Evolutionary conservation across 2,797 vertebrate genomes (phyloP).

Genomic region (Diglossa cyanea): DNA sequence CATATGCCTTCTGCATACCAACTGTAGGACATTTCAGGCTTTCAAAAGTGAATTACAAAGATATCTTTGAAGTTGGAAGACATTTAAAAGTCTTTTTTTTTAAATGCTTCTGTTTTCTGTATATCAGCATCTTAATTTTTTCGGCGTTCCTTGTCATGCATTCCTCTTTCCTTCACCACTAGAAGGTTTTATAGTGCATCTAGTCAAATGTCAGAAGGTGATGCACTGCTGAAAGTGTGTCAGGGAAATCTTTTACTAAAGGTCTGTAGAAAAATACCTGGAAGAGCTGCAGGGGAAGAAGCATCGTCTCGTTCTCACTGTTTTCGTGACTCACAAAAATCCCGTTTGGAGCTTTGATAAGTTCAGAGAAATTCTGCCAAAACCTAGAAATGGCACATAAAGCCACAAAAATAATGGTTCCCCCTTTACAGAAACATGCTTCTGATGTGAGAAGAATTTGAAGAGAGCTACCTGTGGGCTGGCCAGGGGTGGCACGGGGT

Average conservation of each 20-base stretch:
- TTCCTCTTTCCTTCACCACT: neutral
- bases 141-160: neutral
- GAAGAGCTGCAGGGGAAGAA: neutral
- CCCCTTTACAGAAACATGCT: neutral
- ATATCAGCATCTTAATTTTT: neutral
- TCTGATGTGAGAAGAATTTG: neutral
- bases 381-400: neutral
- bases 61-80: neutral
- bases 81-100: neutral
- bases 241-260: neutral
- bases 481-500: fast-evolving
- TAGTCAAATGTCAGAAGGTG: neutral
- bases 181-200: neutral
- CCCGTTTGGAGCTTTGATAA: neutral
- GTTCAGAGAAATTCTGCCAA: neutral
- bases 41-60: neutral
- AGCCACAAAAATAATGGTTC: neutral
- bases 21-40: neutral
- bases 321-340: neutral
- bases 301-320: neutral
- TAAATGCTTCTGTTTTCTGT: neutral
- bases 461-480: neutral
- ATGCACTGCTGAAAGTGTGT: neutral
- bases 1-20: neutral
- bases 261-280: neutral